A percentile compares a stretch with the other conserved stretches of the same genome.
Evolutionary conservation across 2,888 invertebrate genomes (phyloP).

Genomic region (Prosopocoilus inquinatus): DNA sequence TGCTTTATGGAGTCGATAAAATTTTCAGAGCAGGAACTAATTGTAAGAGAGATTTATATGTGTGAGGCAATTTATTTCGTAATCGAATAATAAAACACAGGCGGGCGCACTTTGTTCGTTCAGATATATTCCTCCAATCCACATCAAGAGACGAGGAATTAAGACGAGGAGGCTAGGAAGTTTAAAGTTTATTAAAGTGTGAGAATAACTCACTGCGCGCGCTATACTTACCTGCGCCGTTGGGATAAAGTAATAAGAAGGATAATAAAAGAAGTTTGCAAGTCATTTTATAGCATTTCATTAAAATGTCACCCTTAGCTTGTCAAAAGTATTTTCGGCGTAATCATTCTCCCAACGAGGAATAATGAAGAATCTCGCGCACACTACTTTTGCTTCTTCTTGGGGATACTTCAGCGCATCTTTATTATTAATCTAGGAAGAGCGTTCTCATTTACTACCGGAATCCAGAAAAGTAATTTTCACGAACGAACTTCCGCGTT

Average conservation of each 20-base stretch:
- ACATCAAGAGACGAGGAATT: slow-evolving; percentile 33
- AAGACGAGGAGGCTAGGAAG: slow-evolving; percentile 29
- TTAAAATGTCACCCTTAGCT: slow-evolving; percentile 29
- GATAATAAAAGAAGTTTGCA: slow-evolving; percentile 46
- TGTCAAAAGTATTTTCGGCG: slow-evolving; percentile 1
- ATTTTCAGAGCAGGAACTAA: too few relatives aligned
- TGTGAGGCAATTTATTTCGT: slow-evolving; percentile 29
- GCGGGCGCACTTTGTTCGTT: slow-evolving; percentile 28
- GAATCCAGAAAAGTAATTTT: too few relatives aligned
- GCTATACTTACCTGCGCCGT: slow-evolving; percentile 28
- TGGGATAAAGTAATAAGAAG: slow-evolving; percentile 42
- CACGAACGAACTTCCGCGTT: too few relatives aligned
- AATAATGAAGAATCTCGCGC: too few relatives aligned
- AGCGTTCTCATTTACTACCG: too few relatives aligned
- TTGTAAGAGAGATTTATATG: not conserved
- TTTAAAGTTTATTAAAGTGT: slow-evolving; percentile 41
- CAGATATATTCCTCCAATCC: slow-evolving; percentile 37
- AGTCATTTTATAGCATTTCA: slow-evolving; percentile 44
- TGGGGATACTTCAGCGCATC: too few relatives aligned
- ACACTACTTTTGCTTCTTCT: too few relatives aligned
- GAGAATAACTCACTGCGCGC: slow-evolving; percentile 35
- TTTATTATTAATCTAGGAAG: too few relatives aligned
- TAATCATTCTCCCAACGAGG: too few relatives aligned
- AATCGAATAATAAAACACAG: slow-evolving; percentile 35
- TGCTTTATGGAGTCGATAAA: too few relatives aligned